Evolutionary conservation across 2,888 invertebrate genomes (phyloP), one percentile per base, ranked within the genome.

Genomic region (Idaea straminata): DNA sequence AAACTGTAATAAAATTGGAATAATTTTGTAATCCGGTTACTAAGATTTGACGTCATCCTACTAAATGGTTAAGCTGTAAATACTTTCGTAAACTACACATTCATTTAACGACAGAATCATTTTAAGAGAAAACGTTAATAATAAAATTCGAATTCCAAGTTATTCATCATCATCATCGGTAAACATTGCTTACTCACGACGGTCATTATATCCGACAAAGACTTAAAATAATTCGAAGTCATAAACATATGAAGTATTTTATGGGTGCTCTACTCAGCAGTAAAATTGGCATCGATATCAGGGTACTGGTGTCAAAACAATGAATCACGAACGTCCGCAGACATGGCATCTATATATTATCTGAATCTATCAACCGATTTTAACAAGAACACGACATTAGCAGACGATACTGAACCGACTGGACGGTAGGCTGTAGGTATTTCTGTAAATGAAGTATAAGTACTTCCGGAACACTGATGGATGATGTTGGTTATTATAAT

Each of bases 271-370:
- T 79, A 81, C 79, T 79, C 80, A 83, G 79, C 79, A 81, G 80
- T 85, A 81, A 81, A 84, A 85, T 83, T 86, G 82, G 83, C 84
- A 82, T 81, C 81, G 73, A 78, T 75, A 81, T 80, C 76, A 79
- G 78, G 79, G 77, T 79, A 79, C 75, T 76, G 77, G 74, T 76
- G 72, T 72, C 70, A 71, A 75, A 71, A 72, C 69, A 72, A 78
- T 83, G 82, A 85, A 80, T 84, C 83, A 82, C 79, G 69, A 67
- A 66, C 68, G 71, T 74, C 67, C 70, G 70, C 72, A 74, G 77
- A 66, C 67, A 67, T 65, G 61, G 62, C 57, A 38, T 16, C 64
- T 25, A 59, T 59, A 7, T 34, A 25, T 59, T 34, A 15, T 58
- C 6, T 15, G 6, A 15, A 58, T 59, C 25, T 25, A 3, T 25